Base-by-base conservation (phyloP, 2,113 vertebrate species). In the Rhinolophus ferrumequinum region DNA sequence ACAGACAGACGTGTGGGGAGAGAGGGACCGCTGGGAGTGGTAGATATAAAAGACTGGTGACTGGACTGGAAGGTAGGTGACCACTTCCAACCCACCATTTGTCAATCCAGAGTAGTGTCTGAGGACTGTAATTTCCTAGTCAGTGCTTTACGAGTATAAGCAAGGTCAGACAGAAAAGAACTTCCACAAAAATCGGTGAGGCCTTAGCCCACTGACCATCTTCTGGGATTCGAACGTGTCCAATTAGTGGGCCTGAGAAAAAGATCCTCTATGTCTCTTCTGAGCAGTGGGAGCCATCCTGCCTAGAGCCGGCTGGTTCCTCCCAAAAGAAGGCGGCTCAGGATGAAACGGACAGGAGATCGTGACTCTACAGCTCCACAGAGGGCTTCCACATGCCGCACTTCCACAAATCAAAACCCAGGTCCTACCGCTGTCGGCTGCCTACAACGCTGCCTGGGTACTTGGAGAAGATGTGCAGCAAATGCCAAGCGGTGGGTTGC, bases 71-170 rank as follows among this genome's bases (percentile, higher is more conserved):
- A 44, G 41, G 98, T 64, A 94, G 97, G 98, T 98, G 52, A 97
- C 94, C 97, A 77, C 93, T 79, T 75, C 96, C 93, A 98, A 98
- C 98, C 98, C 69, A 96, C 97, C 96, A 98, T 98, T 98, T 98
- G 97, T 98, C 98, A 98, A 97, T 97, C 98, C 90, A 9, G 67
- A 94, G 83, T 69, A 21, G 41, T 44, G 84, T 41, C 64, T 96
- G 41, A 98, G 98, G 97, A 97, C 97, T 95, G 19, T 98, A 92
- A 98, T 98, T 98, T 99, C 97, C 98, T 95, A 97, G 98, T 98
- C 94, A 94, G 85, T 26, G 72, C 93, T 97, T 98, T 54, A 15
- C 16, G 2, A 50, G 47, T 95, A 97, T 96, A 96, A 98, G 93
- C 98, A 98, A 98, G 98, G 98, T 98, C 98, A 98, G 97, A 97